Base-by-base conservation (phyloP, 2,113 vertebrate genomes). In the Garra rufa region DNA sequence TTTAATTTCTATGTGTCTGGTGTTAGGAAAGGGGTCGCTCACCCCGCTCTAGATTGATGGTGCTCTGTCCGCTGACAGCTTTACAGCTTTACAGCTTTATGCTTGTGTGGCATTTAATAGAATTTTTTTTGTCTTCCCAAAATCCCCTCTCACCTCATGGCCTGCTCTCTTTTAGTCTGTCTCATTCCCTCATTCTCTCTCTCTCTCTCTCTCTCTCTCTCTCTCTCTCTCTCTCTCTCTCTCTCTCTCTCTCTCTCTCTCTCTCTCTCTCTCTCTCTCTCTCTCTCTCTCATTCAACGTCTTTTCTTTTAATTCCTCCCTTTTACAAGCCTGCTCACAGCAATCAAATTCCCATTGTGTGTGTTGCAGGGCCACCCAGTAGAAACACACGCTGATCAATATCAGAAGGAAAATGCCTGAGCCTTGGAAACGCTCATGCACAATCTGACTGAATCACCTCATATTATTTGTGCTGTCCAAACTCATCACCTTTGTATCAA, bases 391-490 rank as follows among this genome's bases (percentile, higher is more conserved):
- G 34, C 21, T 44, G 85, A 82, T 84, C 78, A 80, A 85, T 86
- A 84, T 61, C 76, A 34, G 17, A 44, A 74, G 9, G 67, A 76
- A 77, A 57, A 38, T 24, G 34, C 19, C 19, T 26, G 13, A 43
- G 24, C 67, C 61, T 15, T 21, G 63, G 30, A 76, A 75, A 57
- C 57, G 52, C 46, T 41, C 17, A 3, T 46, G 26, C 14, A 7
- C 55, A 55, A 76, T 81, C 10, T 17, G 75, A 61, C 28, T 50
- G 88, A 75, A 61, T 83, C 67, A 28, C 61, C 34, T 78, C 41
- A n/a, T 41, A 26, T 81, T 82, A 74, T 89, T 67, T 80, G 52
- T 41, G 30, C 75, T 83, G 84, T 88, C 55, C 48, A 76, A 59
- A 84, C 78, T 77, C 75, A 78, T 74, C 75, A 73, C 44, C 43